Conservation (phyloP, 2,797 vertebrate genomes). For the Manis pentadactyla region DNA sequence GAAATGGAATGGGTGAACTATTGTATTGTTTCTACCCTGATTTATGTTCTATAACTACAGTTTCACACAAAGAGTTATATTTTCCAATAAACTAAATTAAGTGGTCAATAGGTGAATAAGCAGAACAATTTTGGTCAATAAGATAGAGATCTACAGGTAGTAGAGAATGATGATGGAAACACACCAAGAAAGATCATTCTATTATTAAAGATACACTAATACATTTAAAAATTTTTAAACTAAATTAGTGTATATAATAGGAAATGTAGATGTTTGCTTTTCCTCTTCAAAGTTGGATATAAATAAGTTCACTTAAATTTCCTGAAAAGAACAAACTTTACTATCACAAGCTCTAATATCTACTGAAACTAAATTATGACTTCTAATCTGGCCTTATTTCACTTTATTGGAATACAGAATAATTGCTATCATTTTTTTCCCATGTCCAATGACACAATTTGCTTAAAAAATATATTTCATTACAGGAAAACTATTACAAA, state of each 20-base stretch:
- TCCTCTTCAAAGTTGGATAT: not conserved
- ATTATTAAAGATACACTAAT: not conserved
- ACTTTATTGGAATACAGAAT: conserved; percentile 72
- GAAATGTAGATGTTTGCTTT: not conserved
- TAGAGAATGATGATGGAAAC: not conserved
- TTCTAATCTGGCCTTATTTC: conserved; percentile 77
- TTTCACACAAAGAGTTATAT: not conserved
- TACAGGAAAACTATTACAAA: not conserved
- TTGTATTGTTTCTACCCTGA: not conserved
- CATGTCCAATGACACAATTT: not conserved
- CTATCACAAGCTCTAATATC: conserved; percentile 69
- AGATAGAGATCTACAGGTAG: not conserved
- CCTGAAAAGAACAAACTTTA: conserved; percentile 67
- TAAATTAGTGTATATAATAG: not conserved
- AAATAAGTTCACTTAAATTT: conserved; percentile 77
- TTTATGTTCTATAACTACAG: not conserved
- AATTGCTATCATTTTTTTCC: conserved; percentile 53
- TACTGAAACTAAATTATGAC: conserved; percentile 49
- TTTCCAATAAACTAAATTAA: conserved; percentile 32
- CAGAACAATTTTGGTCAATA: not conserved
- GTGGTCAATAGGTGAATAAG: conserved; percentile 16
- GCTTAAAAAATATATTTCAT: not conserved
- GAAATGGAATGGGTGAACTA: not conserved
- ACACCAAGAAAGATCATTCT: not conserved
- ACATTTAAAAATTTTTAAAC: not conserved